phyloP scores from a whole-genome alignment of 2,797 vertebrate species.

The Rhabdophis nuchalis region DNA sequence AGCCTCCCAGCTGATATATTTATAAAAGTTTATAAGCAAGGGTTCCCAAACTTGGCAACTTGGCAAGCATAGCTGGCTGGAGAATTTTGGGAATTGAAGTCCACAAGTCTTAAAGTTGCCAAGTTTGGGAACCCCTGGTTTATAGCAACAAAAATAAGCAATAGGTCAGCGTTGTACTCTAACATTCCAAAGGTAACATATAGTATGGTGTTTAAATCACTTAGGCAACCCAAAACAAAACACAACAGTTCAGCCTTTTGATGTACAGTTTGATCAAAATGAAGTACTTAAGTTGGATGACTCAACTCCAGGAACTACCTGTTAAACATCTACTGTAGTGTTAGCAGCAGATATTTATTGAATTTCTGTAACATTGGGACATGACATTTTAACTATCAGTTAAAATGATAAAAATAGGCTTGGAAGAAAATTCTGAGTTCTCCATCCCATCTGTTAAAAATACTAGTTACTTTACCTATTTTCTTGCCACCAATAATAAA shows the following conservation, averaged over 20 bases:
- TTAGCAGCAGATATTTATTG: not conserved
- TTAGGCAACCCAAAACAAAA: not conserved
- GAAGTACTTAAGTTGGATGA: not conserved
- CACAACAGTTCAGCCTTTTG: not conserved
- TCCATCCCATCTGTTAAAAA: not conserved
- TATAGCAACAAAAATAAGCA: not conserved
- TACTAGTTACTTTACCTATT: not conserved
- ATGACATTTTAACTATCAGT: not conserved
- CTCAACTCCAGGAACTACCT: not conserved
- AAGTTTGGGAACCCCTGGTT: too few species aligned
- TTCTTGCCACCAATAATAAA: not conserved
- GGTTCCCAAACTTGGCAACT: too few species aligned
- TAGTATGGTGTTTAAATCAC: not conserved
- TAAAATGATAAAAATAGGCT: not conserved
- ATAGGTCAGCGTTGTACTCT: not conserved
- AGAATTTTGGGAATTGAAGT: too few species aligned
- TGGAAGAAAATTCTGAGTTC: not conserved
- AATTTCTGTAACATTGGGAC: not conserved
- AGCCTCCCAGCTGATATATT: not conserved
- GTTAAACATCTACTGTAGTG: not conserved
- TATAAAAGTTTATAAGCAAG: not conserved
- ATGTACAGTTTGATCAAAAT: not conserved
- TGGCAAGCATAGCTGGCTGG: too few species aligned
- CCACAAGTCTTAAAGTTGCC: too few species aligned
- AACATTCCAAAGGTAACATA: not conserved